Conservation (phyloP, 2,888 invertebrate genomes). For the Parascotia fuliginaria region DNA sequence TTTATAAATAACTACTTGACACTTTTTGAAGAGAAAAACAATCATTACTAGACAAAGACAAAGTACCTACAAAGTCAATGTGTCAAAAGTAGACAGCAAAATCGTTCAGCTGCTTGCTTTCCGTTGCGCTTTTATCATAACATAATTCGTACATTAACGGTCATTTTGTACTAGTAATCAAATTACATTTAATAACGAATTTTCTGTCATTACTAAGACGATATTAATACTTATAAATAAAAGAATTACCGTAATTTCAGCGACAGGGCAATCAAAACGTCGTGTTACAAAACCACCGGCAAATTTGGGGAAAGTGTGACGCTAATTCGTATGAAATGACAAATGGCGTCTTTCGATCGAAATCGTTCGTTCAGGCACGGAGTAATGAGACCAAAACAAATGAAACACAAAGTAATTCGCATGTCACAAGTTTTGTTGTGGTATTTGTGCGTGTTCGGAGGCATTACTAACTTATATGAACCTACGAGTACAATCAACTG, state of each 20-base stretch:
- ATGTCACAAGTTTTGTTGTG: constrained; percentile 63
- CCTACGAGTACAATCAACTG: constrained; percentile 24
- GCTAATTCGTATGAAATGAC: constrained; percentile 76
- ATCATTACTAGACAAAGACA: constrained; percentile 10
- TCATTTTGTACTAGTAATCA: constrained; percentile 37
- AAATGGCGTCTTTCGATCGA: constrained; percentile 60
- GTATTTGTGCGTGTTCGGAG: constrained; percentile 48
- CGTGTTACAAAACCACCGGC: constrained; percentile 67
- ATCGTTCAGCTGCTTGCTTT: constrained; percentile 18
- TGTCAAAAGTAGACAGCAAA: constrained; percentile 30
- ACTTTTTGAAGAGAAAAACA: constrained; percentile 9
- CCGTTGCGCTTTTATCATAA: constrained; percentile 14
- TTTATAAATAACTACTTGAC: constrained; percentile 19
- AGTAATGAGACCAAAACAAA: constrained; percentile 71
- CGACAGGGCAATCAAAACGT: constrained; percentile 64
- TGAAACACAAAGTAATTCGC: constrained; percentile 67
- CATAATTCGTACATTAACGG: constrained; percentile 34
- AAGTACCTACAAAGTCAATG: constrained; percentile 32
- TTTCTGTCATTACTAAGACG: constrained; percentile 47
- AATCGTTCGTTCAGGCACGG: constrained; percentile 60
- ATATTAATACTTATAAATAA: constrained; percentile 57
- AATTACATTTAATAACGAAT: constrained; percentile 46
- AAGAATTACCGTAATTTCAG: constrained; percentile 63
- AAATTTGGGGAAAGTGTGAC: constrained; percentile 82
- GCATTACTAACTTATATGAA: constrained; percentile 45